Percentiles rank a stretch among this genome's conserved stretches.
Conservation (phyloP, 2,797 vertebrate species). For the Pelodytes ibericus region DNA sequence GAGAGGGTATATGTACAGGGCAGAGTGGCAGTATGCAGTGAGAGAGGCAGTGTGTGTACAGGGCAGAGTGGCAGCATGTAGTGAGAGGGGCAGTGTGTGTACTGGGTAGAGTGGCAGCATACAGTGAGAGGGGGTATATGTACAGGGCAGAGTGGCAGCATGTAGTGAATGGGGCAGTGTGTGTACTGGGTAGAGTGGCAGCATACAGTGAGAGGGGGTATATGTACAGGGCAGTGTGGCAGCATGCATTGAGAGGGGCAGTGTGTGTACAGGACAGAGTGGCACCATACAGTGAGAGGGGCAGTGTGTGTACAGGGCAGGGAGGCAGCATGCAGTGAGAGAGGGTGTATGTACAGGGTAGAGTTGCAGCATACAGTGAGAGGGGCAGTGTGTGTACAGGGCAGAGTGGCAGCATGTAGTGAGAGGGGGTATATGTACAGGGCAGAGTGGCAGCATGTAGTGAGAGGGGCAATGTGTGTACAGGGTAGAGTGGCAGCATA, state of each 20-base stretch:
- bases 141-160: too few species aligned
- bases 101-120: not conserved
- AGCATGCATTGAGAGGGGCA: not conserved
- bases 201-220: not conserved
- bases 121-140: too few species aligned
- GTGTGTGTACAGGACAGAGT: too few species aligned
- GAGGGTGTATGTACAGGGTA: not conserved
- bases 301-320: not conserved
- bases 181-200: not conserved
- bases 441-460: not conserved
- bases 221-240: not conserved
- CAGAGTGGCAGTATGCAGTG: not conserved
- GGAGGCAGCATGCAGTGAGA: not conserved
- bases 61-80: not conserved
- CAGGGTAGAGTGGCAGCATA: too few species aligned
- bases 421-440: not conserved
- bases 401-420: not conserved
- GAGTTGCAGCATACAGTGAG: not conserved
- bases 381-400: not conserved
- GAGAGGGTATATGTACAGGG: not conserved
- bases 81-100: not conserved
- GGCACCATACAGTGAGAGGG: too few species aligned
- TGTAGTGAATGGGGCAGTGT: too few species aligned
- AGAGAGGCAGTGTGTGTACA: not conserved
- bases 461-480: not conserved